A percentile compares a stretch with the other conserved stretches of the same genome.
phyloP scores from a whole-genome alignment of 2,888 invertebrate species.

The Melitaea athalia region DNA sequence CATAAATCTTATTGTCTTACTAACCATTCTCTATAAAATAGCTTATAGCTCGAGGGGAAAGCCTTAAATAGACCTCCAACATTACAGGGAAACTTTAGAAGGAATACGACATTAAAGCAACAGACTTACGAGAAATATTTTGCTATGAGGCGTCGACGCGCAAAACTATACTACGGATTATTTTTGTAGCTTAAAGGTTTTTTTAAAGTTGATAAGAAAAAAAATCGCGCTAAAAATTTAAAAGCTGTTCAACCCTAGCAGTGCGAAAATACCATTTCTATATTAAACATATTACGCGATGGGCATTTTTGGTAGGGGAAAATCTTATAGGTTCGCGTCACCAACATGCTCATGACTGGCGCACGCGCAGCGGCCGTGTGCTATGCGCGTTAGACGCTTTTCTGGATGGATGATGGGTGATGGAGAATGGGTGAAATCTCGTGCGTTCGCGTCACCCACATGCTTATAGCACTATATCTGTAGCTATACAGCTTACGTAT shows the following conservation, averaged over 20 bases:
- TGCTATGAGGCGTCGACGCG: slow-evolving; percentile 56
- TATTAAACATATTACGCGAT: slow-evolving; percentile 26
- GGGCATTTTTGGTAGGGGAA: background rate
- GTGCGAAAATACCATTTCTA: slow-evolving; percentile 32
- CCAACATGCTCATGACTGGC: too few relatives aligned
- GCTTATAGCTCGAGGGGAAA: slow-evolving; percentile 41
- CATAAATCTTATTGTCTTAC: slow-evolving; percentile 29
- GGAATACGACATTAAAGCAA: slow-evolving; percentile 46
- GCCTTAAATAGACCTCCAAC: slow-evolving; percentile 50
- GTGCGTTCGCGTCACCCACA: too few relatives aligned
- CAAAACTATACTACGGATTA: slow-evolving; percentile 61
- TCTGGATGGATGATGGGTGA: too few relatives aligned
- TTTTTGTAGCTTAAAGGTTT: slow-evolving; percentile 61
- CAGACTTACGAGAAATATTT: slow-evolving; percentile 56
- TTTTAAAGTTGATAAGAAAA: slow-evolving; percentile 55
- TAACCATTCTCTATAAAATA: slow-evolving; percentile 39
- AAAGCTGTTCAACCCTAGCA: slow-evolving; percentile 55
- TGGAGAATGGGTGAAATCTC: too few relatives aligned
- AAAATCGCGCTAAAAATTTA: slow-evolving; percentile 58
- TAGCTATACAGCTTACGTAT: too few relatives aligned
- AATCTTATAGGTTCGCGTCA: too few relatives aligned
- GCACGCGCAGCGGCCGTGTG: too few relatives aligned
- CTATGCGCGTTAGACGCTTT: too few relatives aligned
- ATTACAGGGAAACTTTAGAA: slow-evolving; percentile 42
- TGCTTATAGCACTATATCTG: too few relatives aligned